Conservation (phyloP, 1,140 invertebrate species). For the Apocrypta bakeri region DNA sequence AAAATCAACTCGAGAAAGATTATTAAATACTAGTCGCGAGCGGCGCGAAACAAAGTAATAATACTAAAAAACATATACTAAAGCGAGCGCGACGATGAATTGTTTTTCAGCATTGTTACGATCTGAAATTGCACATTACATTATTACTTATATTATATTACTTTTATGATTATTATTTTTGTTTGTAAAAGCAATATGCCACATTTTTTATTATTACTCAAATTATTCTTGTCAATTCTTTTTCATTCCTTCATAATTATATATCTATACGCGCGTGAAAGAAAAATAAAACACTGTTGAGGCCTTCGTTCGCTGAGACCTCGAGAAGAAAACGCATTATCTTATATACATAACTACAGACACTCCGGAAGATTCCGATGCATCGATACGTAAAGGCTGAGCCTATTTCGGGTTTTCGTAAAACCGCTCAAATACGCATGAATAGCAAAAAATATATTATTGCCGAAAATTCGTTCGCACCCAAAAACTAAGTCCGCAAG, state of each 20-base stretch:
- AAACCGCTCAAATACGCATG: background rate
- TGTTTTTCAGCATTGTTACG: slow-evolving; percentile 50
- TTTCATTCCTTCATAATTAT: slow-evolving; percentile 45
- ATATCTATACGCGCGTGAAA: slow-evolving; percentile 1
- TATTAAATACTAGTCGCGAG: slow-evolving; percentile 49
- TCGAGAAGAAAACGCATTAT: slow-evolving; percentile 25
- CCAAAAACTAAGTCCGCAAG: background rate
- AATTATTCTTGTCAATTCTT: slow-evolving; percentile 48
- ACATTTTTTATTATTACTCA: slow-evolving; percentile 47
- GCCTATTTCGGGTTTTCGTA: slow-evolving; percentile 26
- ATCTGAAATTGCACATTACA: slow-evolving; percentile 42
- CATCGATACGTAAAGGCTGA: slow-evolving; percentile 52
- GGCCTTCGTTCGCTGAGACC: slow-evolving; percentile 45
- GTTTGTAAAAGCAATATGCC: slow-evolving; percentile 48
- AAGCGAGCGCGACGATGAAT: slow-evolving; percentile 48
- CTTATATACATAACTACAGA: background rate
- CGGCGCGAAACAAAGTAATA: slow-evolving; percentile 41
- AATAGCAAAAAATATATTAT: background rate
- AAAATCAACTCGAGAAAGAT: slow-evolving; percentile 37
- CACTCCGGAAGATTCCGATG: slow-evolving; percentile 37
- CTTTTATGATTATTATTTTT: slow-evolving; percentile 43
- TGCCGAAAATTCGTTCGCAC: background rate
- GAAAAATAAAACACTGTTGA: slow-evolving; percentile 26
- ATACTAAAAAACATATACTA: slow-evolving; percentile 44
- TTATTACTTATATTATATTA: slow-evolving; percentile 34